Percentiles rank a stretch among this genome's conserved stretches.
These are phyloP conservation scores for Petrolisthes manimaculis DNA, from an alignment of 2,888 invertebrate species.

Conservation along the genomic window DNA sequence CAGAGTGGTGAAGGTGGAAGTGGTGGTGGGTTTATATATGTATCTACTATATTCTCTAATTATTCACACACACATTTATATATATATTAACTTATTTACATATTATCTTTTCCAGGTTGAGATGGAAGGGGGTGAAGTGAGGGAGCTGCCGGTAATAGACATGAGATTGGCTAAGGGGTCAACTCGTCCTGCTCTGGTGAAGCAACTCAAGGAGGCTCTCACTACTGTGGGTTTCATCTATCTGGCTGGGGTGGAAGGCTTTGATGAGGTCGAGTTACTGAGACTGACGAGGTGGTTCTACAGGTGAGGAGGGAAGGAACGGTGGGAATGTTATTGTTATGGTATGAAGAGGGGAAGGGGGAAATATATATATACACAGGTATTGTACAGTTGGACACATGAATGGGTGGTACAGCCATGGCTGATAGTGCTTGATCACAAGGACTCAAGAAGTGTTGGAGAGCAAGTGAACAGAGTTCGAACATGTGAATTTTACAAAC, in stretches of 20 bases:
- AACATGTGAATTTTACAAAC: too few species aligned
- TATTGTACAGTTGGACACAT: too few species aligned
- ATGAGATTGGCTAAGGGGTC: slow-evolving; percentile 31
- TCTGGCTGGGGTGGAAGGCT: slow-evolving; percentile 49
- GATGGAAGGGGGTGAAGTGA: neutral
- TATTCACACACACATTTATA: neutral
- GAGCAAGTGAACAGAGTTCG: too few species aligned
- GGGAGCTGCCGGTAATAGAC: slow-evolving; percentile 33
- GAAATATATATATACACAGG: neutral
- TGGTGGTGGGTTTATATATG: neutral
- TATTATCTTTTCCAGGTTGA: neutral
- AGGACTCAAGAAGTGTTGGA: too few species aligned
- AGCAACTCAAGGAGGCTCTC: slow-evolving; percentile 38
- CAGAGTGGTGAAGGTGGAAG: too few species aligned
- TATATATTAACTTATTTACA: neutral
- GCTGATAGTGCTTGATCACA: too few species aligned
- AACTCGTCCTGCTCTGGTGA: slow-evolving; percentile 16
- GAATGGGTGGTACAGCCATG: too few species aligned
- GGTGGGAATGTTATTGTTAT: neutral
- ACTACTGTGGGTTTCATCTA: slow-evolving; percentile 56
- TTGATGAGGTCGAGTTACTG: slow-evolving; percentile 45
- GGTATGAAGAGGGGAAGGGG: neutral
- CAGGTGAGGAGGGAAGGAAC: slow-evolving; percentile 36
- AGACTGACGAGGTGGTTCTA: slow-evolving; percentile 55
- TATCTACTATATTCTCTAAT: neutral